phyloP scores from a whole-genome alignment of 2,113 vertebrate species.

The Myotis lucifugus region DNA sequence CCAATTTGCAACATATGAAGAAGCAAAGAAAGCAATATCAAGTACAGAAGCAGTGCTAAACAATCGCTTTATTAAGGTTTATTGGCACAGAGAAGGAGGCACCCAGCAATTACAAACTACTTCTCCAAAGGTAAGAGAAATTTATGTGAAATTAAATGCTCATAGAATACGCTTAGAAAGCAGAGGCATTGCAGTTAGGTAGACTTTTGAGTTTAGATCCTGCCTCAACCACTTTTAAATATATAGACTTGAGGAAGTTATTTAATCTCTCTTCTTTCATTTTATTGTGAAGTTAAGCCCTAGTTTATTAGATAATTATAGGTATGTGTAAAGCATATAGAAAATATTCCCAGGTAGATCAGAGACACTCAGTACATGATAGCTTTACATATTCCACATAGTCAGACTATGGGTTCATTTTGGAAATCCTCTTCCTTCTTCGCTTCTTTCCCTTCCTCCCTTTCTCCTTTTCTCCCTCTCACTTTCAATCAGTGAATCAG shows the following conservation, averaged over 20 bases:
- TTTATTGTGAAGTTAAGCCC: neutral
- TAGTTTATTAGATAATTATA: slow-evolving; percentile 3
- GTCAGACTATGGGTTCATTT: neutral
- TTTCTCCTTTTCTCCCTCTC: neutral
- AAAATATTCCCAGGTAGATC: neutral
- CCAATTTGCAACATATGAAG: slow-evolving; percentile 94
- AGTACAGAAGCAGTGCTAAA: slow-evolving; percentile 97
- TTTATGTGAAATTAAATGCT: slow-evolving; percentile 37
- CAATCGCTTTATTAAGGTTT: slow-evolving; percentile 96
- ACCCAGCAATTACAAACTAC: slow-evolving; percentile 80
- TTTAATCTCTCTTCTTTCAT: neutral
- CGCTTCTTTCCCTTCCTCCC: neutral
- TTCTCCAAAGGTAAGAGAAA: slow-evolving; percentile 83
- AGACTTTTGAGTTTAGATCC: neutral
- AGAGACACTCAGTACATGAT: neutral
- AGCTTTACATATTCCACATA: neutral
- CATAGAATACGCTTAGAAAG: neutral
- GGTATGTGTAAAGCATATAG: neutral
- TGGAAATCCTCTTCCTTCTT: neutral
- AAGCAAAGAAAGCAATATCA: slow-evolving; percentile 95
- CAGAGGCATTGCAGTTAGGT: neutral
- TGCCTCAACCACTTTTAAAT: neutral
- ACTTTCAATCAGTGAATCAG: neutral
- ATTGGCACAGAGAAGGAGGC: slow-evolving; percentile 94
- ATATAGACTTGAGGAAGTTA: neutral